phyloP scores from a whole-genome alignment of 1,140 invertebrate genomes.

The Popillia japonica region DNA sequence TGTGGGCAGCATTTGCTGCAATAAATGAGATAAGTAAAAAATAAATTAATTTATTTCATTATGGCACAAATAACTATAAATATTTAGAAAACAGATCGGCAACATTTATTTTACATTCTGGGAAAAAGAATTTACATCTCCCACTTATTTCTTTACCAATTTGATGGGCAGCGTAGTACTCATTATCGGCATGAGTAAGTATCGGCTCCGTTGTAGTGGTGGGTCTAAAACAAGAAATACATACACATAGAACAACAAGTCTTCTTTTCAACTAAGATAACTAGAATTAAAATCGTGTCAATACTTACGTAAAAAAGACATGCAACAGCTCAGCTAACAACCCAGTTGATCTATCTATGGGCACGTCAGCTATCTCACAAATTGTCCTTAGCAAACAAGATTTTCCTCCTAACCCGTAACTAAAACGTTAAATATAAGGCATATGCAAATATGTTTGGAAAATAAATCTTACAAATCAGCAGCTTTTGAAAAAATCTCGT shows the following conservation, averaged over 20 bases:
- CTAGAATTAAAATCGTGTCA: not conserved
- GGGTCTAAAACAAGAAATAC: constrained; percentile 62
- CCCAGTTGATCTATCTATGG: constrained; percentile 70
- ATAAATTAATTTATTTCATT: not conserved
- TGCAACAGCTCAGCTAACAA: constrained; percentile 75
- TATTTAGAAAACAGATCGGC: constrained; percentile 28
- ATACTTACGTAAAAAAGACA: constrained; percentile 73
- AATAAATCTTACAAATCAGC: constrained; percentile 59
- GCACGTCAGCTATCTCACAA: constrained; percentile 75
- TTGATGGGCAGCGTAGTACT: constrained; percentile 73
- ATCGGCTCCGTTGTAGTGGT: constrained; percentile 69
- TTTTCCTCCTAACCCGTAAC: constrained; percentile 68
- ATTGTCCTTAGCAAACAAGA: constrained; percentile 76
- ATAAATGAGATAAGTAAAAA: too few species aligned
- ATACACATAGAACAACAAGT: too few species aligned
- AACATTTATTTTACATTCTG: constrained; percentile 69
- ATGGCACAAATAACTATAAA: constrained; percentile 5
- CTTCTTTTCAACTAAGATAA: not conserved
- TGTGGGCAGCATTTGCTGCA: too few species aligned
- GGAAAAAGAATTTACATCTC: constrained; percentile 66
- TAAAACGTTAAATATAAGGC: constrained; percentile 5
- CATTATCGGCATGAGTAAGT: constrained; percentile 70
- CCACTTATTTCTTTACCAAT: constrained; percentile 65
- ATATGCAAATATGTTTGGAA: not conserved
- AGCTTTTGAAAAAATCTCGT: constrained; percentile 68